A percentile compares a stretch with the other conserved stretches of the same genome.
These are phyloP conservation scores for Chloroclysta siterata DNA, from an alignment of 2,888 invertebrate genomes.

Conservation along the genomic window DNA sequence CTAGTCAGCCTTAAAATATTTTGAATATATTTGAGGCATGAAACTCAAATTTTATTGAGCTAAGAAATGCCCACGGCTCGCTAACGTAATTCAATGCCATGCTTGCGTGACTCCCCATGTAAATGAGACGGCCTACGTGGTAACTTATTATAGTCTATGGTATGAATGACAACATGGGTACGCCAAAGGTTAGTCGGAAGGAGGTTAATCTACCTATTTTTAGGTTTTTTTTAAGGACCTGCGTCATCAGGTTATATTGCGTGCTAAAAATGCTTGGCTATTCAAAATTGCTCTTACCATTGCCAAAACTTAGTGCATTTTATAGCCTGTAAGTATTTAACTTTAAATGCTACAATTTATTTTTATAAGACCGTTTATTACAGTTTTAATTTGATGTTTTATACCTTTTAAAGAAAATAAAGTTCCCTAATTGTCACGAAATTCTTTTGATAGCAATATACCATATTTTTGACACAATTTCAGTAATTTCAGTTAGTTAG, in stretches of 20 bases:
- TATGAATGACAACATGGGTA: constrained; percentile 29
- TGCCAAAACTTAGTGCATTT: neutral
- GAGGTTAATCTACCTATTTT: constrained; percentile 14
- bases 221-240: constrained; percentile 11
- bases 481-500: no score
- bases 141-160: constrained; percentile 19
- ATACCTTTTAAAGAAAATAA: no score
- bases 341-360: neutral
- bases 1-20: neutral
- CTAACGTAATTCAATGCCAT: constrained; percentile 34
- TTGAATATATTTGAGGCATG: neutral
- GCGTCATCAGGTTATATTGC: constrained; percentile 26
- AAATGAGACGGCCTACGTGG: constrained; percentile 41
- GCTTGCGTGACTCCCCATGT: constrained; percentile 56
- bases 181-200: constrained; percentile 39
- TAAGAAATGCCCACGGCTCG: constrained; percentile 35
- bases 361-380: neutral
- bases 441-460: no score
- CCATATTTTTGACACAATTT: no score
- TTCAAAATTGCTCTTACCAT: neutral
- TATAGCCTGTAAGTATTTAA: neutral
- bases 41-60: constrained; percentile 3
- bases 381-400: neutral
- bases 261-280: constrained; percentile 3
- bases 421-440: no score